These are phyloP conservation scores for Micropoecilia bifurca DNA, from an alignment of 2,797 vertebrate species.

Conservation along the genomic window DNA sequence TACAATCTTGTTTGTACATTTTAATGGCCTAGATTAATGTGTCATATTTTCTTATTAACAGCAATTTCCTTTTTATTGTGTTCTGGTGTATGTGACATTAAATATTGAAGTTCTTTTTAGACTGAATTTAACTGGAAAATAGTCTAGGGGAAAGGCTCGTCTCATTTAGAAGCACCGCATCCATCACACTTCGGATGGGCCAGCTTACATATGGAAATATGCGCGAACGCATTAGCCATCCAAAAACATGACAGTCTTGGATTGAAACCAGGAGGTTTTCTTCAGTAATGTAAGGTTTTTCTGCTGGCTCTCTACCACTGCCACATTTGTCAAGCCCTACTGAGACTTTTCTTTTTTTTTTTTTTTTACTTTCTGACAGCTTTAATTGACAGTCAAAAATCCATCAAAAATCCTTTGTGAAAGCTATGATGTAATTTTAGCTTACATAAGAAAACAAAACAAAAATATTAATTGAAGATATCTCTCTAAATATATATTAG, in stretches of 20 bases:
- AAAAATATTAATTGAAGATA: not conserved
- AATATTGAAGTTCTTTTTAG: not conserved
- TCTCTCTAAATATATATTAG: not conserved
- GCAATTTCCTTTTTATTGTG: not conserved
- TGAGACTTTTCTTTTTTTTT: not conserved
- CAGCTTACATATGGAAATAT: slow-evolving; percentile 3
- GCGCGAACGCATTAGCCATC: not conserved
- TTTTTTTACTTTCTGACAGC: not conserved
- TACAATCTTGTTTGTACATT: not conserved
- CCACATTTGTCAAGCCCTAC: not conserved
- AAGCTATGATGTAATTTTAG: not conserved
- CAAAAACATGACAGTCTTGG: not conserved
- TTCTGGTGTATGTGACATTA: not conserved
- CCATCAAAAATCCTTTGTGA: not conserved
- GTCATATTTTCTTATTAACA: not conserved
- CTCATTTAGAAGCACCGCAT: not conserved
- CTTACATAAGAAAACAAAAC: not conserved
- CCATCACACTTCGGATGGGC: not conserved
- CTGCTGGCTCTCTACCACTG: not conserved
- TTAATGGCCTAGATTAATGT: not conserved
- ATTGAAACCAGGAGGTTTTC: not conserved
- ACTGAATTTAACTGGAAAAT: not conserved
- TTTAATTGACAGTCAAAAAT: not conserved
- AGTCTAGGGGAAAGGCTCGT: not conserved
- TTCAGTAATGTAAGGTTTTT: not conserved